Evolutionary conservation across 2,888 invertebrate genomes (phyloP).

Genomic region (Eledona agricola): DNA sequence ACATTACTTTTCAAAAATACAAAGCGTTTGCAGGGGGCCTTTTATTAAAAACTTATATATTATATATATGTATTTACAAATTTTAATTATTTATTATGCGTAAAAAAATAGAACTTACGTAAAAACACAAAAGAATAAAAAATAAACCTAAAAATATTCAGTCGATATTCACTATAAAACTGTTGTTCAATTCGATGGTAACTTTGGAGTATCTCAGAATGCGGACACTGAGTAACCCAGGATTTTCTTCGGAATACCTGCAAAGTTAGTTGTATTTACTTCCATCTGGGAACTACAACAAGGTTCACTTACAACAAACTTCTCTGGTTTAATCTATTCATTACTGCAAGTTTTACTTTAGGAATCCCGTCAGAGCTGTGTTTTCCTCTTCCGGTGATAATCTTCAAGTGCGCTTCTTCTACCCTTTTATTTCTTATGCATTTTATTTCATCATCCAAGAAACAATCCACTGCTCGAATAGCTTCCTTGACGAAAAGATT

Average conservation of each 20-base stretch:
- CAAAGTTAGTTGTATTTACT: neutral
- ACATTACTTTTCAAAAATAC: too few relatives aligned
- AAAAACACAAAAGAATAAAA: too few relatives aligned
- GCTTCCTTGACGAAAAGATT: conserved; percentile 78
- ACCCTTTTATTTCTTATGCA: conserved; percentile 59
- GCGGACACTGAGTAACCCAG: neutral
- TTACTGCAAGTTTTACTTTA: conserved; percentile 75
- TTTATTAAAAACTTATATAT: too few relatives aligned
- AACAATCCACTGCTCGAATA: conserved; percentile 70
- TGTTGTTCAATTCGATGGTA: too few relatives aligned
- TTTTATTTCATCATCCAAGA: conserved; percentile 71
- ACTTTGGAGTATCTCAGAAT: too few relatives aligned
- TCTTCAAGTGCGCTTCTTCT: conserved; percentile 61
- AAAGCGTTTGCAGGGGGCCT: too few relatives aligned
- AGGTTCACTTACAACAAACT: conserved; percentile 56
- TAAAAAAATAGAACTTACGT: too few relatives aligned
- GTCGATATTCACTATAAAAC: too few relatives aligned
- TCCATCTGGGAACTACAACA: conserved; percentile 7
- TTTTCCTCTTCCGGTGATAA: conserved; percentile 81
- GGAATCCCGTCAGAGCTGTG: conserved; percentile 74
- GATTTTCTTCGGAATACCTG: neutral
- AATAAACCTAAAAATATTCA: too few relatives aligned
- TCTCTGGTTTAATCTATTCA: conserved; percentile 67
- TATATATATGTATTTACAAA: too few relatives aligned
- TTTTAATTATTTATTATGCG: too few relatives aligned